phyloP scores from a whole-genome alignment of 2,888 invertebrate species.

The Diaperis boleti region DNA sequence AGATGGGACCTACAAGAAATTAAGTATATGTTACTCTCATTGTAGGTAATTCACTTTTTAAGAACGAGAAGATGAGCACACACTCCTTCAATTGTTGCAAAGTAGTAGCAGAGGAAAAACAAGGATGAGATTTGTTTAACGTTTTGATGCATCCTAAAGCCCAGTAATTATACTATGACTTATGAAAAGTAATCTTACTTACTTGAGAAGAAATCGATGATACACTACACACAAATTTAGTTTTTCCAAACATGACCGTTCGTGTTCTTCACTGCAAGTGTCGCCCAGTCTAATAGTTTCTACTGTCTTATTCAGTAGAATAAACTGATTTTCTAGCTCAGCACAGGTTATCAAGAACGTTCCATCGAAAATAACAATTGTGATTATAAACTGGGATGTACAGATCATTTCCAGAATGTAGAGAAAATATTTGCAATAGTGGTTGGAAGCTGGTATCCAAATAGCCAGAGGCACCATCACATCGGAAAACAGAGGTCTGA shows the following conservation, averaged over 20 bases:
- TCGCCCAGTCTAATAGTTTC: not conserved
- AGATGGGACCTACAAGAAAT: no score
- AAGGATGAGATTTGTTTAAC: not conserved
- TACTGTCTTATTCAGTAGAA: not conserved
- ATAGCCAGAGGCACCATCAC: no score
- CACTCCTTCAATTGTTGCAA: no score
- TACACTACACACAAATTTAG: not conserved
- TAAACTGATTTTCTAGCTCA: slow-evolving; percentile 16
- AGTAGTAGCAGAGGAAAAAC: no score
- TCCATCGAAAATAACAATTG: slow-evolving; percentile 11
- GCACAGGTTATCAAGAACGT: slow-evolving; percentile 6
- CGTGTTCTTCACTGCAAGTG: not conserved
- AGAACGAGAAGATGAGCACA: no score
- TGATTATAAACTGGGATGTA: not conserved
- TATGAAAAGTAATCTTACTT: not conserved
- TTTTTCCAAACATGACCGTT: slow-evolving; percentile 1
- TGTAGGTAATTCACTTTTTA: no score
- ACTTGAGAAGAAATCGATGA: slow-evolving; percentile 5
- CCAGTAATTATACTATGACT: not conserved
- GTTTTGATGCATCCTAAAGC: slow-evolving; percentile 12
- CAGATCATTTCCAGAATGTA: not conserved
- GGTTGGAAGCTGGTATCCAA: no score
- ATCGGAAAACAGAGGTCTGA: no score
- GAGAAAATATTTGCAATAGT: no score
- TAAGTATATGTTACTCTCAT: no score